Evolutionary conservation across 2,113 vertebrate genomes (phyloP), one percentile per base, ranked within the genome.

Genomic region (Alligator sinensis): DNA sequence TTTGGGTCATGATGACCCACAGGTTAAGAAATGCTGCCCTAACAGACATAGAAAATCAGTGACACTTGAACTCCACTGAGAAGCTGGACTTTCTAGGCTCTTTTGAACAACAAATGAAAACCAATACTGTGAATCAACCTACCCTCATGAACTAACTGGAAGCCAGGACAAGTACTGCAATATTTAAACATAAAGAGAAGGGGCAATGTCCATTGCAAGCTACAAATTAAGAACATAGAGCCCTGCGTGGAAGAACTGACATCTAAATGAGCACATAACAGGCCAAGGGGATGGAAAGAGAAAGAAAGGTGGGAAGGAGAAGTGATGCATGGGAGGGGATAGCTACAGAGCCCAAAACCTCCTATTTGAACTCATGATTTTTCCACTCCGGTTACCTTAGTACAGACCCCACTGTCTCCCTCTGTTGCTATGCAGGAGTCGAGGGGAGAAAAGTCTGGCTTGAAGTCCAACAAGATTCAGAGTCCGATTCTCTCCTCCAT

Each of bases 281-380:
- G 47, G 34, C 6, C 5, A 11, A 22, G 6, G 19, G 8, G 28
- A 74, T 47, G 21, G 84, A 88, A 21, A 57, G 70, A 34, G 2
- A 61, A 61, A 1, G 3, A 19, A 0, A 2, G 3, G 1, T 16
- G 11, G 57, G 54, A 79, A 38, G 57, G 2, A 1, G 4, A 84
- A 74, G 47, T 22, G 25, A 3, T 22, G 5, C 34, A 19, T 9
- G 12, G 22, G 70, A 47, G 70, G 47, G 3, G 38, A 22, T 72
- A 24, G 38, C 10, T 72, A 34, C 77, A 19, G 89, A 79, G 28
- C 27, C 22, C 38, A 2, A 58, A 82, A 22, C 5, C 24, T 60
- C 77, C 87, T 64, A 24, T 62, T 19, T 85, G 2, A 1, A 3
- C 4, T 74, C 47, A 80, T 10, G 21, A 19, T 62, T 91, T 90